A percentile compares a stretch with the other conserved stretches of the same genome.
These are phyloP conservation scores for Fratercula arctica DNA, from an alignment of 2,797 vertebrate genomes.

Conservation along the genomic window DNA sequence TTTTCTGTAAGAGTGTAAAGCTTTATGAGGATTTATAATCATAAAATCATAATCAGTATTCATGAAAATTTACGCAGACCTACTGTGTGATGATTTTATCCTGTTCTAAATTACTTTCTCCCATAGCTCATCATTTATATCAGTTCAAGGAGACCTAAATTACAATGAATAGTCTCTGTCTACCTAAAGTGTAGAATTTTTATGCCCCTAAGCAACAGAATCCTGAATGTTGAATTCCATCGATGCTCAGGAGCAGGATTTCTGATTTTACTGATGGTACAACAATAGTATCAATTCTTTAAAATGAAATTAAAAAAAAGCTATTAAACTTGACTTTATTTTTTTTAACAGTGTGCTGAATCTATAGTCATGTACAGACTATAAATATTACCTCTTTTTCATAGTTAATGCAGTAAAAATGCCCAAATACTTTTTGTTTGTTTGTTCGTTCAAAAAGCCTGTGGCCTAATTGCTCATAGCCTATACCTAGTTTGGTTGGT, in stretches of 20 bases:
- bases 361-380: neutral
- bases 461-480: neutral
- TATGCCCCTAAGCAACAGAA: neutral
- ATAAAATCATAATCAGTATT: neutral
- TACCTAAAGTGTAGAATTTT: neutral
- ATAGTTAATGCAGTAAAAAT: neutral
- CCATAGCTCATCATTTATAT: neutral
- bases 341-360: neutral
- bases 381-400: neutral
- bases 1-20: neutral
- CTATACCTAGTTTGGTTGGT: neutral
- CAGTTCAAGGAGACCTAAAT: slow-evolving; percentile 6
- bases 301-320: neutral
- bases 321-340: neutral
- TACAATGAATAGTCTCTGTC: neutral
- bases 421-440: neutral
- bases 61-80: neutral
- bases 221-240: neutral
- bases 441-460: neutral
- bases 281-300: neutral
- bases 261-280: neutral
- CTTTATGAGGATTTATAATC: neutral
- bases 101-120: neutral
- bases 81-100: neutral
- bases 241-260: neutral